A percentile compares a stretch with the other conserved stretches of the same genome.
Conservation (phyloP, 2,888 invertebrate species). For the Spilarctia lutea region DNA sequence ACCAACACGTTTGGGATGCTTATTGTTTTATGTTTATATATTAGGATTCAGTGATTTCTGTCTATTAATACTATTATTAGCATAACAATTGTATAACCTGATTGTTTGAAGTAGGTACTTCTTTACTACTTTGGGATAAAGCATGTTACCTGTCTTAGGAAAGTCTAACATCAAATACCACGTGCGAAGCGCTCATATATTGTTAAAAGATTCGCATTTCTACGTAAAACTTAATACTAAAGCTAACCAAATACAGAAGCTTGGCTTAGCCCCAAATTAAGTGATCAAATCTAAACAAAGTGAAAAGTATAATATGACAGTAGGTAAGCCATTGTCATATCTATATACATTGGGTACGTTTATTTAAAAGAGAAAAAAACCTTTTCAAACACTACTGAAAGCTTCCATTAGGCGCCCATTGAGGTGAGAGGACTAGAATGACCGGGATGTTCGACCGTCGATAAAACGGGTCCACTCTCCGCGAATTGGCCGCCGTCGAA, state of each 20-base stretch:
- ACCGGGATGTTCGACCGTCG: conserved; percentile 54
- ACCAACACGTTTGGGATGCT: conserved; percentile 12
- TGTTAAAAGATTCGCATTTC: background rate
- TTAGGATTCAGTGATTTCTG: background rate
- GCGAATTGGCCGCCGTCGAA: conserved; percentile 81
- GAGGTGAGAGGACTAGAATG: conserved; percentile 65
- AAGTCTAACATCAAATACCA: background rate
- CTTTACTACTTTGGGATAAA: no score
- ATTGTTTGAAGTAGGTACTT: no score
- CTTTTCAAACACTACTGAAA: conserved; percentile 62
- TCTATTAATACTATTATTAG: no score
- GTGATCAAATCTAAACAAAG: background rate
- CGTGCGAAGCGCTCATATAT: no score
- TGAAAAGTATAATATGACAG: conserved; percentile 1
- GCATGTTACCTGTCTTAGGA: background rate
- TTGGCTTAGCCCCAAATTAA: no score
- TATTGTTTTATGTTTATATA: conserved; percentile 12
- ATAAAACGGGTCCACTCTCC: conserved; percentile 77
- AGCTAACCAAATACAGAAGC: no score
- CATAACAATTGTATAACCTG: no score
- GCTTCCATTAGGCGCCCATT: conserved; percentile 68
- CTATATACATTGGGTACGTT: conserved; percentile 30
- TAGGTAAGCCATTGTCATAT: conserved; percentile 1
- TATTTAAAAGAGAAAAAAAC: conserved; percentile 56
- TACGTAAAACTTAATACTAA: background rate